phyloP scores from a whole-genome alignment of 2,113 vertebrate genomes.

The Theristicus caerulescens region DNA sequence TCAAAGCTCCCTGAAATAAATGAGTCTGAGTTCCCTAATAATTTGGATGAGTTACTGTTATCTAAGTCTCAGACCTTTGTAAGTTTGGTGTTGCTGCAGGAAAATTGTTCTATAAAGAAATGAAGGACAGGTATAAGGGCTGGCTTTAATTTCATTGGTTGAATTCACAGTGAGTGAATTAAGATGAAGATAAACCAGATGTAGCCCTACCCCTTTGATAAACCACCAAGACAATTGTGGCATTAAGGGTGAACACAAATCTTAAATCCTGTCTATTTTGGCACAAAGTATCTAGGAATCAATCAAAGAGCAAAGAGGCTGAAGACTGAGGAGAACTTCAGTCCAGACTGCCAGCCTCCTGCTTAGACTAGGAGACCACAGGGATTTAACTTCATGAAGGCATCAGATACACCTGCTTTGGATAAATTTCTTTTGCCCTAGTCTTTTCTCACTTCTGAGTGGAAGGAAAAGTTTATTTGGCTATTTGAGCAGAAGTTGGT shows the following conservation, averaged over 20 bases:
- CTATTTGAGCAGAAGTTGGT: neutral
- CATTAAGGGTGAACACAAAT: neutral
- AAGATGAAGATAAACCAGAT: neutral
- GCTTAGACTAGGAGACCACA: neutral
- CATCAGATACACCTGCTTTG: neutral
- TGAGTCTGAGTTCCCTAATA: neutral
- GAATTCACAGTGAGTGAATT: neutral
- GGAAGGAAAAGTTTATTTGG: neutral
- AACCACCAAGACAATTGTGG: neutral
- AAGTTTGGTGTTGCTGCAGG: neutral
- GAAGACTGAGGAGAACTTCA: neutral
- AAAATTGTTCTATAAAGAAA: neutral
- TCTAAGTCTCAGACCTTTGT: neutral
- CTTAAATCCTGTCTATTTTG: neutral
- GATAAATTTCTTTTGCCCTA: neutral
- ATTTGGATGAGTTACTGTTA: neutral
- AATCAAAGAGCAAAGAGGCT: neutral
- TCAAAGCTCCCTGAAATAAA: neutral
- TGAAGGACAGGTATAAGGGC: fast-evolving
- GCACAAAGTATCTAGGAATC: neutral
- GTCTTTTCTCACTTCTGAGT: neutral
- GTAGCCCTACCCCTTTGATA: neutral
- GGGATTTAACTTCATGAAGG: neutral
- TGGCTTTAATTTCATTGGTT: neutral
- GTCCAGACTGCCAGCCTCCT: neutral